phyloP scores from a whole-genome alignment of 2,888 invertebrate species.

The Noctua comes region DNA sequence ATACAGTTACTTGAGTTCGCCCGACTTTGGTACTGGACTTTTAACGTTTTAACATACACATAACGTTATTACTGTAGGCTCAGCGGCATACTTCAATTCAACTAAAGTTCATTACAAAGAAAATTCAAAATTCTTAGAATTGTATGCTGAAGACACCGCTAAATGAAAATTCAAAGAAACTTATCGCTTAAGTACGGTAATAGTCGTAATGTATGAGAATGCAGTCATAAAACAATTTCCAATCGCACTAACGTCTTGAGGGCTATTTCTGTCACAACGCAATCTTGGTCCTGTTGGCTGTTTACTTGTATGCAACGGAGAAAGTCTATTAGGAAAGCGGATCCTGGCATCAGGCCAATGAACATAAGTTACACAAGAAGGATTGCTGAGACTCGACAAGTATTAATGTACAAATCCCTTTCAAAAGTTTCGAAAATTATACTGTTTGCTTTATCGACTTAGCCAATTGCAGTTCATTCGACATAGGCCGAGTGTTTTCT shows the following conservation, averaged over 20 bases:
- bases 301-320: constrained; percentile 54
- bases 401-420: constrained; percentile 21
- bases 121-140: not conserved
- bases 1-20: constrained; percentile 61
- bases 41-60: constrained; percentile 9
- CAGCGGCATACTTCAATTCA: not conserved
- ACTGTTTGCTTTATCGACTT: not conserved
- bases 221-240: constrained; percentile 37
- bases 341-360: constrained; percentile 63
- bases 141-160: not conserved
- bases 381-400: constrained; percentile 39
- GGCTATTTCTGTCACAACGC: constrained; percentile 49
- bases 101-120: not conserved
- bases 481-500: constrained; percentile 21
- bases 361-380: constrained; percentile 51
- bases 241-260: constrained; percentile 36
- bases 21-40: constrained; percentile 33
- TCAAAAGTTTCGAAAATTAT: constrained; percentile 24
- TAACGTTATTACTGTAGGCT: constrained; percentile 20
- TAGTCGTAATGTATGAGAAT: constrained; percentile 26
- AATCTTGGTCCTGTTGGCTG: constrained; percentile 44
- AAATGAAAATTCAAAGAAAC: constrained; percentile 1
- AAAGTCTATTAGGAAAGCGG: constrained; percentile 65
- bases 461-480: not conserved
- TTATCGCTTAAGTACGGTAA: constrained; percentile 1